Percentiles rank a stretch among this genome's conserved stretches.
Conservation (phyloP, 2,113 vertebrate species). For the Calidris pygmaea region DNA sequence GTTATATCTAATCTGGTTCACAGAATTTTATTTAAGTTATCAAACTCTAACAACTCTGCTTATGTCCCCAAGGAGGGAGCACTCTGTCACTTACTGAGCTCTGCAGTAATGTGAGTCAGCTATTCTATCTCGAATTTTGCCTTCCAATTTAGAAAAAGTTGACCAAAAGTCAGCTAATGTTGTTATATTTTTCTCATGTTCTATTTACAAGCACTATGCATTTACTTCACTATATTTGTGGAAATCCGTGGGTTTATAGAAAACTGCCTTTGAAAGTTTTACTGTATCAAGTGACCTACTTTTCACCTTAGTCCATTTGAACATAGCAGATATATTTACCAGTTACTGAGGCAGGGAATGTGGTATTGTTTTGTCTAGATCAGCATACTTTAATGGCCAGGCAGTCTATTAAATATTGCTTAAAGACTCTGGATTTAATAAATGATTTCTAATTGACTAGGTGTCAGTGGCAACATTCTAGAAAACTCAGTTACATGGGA, state of each 20-base stretch:
- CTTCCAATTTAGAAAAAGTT: background rate
- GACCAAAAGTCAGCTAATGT: background rate
- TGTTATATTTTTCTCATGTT: background rate
- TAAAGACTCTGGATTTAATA: constrained; percentile 60
- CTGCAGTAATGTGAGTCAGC: background rate
- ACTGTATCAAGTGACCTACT: constrained; percentile 1
- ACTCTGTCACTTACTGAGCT: background rate
- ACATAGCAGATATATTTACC: constrained; percentile 18
- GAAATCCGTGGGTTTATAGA: background rate
- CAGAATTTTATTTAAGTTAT: background rate
- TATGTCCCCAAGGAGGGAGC: background rate
- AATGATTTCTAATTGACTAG: constrained; percentile 62
- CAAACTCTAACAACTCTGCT: background rate
- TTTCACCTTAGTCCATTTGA: constrained; percentile 13
- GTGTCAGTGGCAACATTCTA: constrained; percentile 56
- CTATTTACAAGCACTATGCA: background rate
- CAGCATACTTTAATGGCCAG: constrained; percentile 43
- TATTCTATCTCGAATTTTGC: background rate
- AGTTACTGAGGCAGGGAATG: background rate
- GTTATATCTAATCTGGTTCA: background rate
- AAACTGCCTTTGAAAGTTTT: background rate
- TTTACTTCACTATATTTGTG: background rate
- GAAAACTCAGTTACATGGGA: constrained; percentile 66
- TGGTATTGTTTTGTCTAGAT: background rate
- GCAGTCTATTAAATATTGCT: constrained; percentile 43